These are phyloP conservation scores for Malurus cyaneus DNA, from an alignment of 2,113 vertebrate genomes.

Conservation along the genomic window DNA sequence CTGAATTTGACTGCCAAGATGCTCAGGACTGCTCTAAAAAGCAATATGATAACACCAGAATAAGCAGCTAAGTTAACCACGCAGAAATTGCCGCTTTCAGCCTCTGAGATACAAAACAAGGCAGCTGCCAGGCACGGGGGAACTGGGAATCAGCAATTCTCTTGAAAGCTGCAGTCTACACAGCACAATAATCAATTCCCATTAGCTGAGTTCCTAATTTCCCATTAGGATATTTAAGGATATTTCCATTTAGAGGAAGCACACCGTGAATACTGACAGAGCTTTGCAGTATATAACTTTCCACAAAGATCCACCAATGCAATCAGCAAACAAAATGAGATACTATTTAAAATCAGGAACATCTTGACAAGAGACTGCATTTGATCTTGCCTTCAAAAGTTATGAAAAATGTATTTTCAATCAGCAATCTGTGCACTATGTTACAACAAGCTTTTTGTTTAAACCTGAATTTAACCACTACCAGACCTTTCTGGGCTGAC, in stretches of 20 bases:
- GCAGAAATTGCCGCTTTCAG: rapidly evolving
- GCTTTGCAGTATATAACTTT: neutral
- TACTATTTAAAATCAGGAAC: neutral
- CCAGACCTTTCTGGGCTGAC: neutral
- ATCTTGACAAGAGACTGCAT: neutral
- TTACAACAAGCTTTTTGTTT: neutral
- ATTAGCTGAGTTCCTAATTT: neutral
- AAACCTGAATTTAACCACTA: neutral
- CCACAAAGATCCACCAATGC: neutral
- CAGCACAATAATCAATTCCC: neutral
- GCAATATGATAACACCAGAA: neutral
- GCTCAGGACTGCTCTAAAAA: neutral
- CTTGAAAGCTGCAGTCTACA: neutral
- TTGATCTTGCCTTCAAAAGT: neutral
- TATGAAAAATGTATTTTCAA: neutral
- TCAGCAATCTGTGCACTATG: neutral
- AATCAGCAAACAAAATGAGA: neutral
- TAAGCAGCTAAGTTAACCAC: neutral
- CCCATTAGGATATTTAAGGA: neutral
- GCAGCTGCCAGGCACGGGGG: neutral
- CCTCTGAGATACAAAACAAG: neutral
- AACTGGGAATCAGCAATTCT: neutral
- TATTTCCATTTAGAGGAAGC: neutral
- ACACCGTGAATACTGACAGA: neutral
- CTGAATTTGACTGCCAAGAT: neutral